These are phyloP conservation scores for Hapalemur alaotrensis DNA, from an alignment of 2,797 vertebrate genomes.

Conservation along the genomic window DNA sequence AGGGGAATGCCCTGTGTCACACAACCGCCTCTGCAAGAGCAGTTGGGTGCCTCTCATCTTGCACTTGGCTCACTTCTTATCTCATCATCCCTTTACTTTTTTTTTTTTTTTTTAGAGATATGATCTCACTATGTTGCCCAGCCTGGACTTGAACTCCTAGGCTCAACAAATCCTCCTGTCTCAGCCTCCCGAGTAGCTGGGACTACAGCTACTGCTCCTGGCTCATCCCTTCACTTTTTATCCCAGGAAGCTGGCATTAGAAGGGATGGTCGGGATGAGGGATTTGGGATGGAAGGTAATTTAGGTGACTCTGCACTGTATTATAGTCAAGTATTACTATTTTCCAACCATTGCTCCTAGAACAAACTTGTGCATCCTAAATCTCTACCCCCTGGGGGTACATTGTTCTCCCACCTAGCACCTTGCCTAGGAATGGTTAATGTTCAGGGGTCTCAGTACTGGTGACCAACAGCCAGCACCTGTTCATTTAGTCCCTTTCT, in stretches of 20 bases:
- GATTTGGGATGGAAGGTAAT: background rate
- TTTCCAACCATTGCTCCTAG: background rate
- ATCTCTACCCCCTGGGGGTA: background rate
- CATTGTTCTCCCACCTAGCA: background rate
- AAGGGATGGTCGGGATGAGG: background rate
- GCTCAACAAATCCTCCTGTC: background rate
- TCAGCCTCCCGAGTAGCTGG: background rate
- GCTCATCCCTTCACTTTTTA: background rate
- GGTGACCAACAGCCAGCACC: background rate
- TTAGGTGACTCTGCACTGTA: background rate
- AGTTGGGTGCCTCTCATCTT: background rate
- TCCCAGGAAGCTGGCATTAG: background rate
- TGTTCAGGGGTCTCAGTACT: background rate
- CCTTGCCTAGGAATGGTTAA: background rate
- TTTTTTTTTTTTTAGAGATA: background rate
- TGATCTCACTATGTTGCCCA: background rate
- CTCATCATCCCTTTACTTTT: background rate
- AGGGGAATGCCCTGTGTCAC: background rate
- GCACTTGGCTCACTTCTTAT: background rate
- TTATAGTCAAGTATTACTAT: background rate
- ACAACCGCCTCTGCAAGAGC: accelerated
- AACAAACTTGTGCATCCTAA: background rate
- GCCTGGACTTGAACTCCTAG: background rate
- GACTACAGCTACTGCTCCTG: background rate
- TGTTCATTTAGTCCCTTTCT: background rate